Evolutionary conservation across 2,113 vertebrate species (phyloP).

Genomic region (Empidonax traillii): DNA sequence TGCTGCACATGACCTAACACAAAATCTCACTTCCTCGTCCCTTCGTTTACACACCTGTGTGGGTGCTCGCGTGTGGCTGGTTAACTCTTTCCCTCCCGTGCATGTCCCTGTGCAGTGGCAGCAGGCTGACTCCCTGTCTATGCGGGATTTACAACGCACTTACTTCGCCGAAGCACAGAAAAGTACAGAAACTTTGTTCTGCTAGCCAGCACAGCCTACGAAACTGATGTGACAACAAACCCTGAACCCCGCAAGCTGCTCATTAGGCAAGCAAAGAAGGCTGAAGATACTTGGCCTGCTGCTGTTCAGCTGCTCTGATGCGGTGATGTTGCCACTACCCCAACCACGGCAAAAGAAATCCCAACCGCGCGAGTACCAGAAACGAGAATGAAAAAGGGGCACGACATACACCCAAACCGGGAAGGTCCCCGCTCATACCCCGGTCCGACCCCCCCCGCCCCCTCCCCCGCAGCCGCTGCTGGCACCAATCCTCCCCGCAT

Average conservation of each 20-base stretch:
- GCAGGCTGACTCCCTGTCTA: background rate
- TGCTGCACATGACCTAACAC: background rate
- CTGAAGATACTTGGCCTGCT: background rate
- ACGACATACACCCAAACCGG: accelerated
- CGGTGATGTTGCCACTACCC: background rate
- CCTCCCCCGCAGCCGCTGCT: no score
- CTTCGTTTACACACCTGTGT: background rate
- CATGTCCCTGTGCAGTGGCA: background rate
- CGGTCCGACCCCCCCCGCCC: no score
- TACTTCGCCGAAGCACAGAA: background rate
- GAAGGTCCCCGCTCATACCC: accelerated
- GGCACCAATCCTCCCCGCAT: no score
- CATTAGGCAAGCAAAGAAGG: background rate
- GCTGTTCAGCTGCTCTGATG: background rate
- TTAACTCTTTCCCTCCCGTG: no score
- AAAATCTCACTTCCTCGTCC: background rate
- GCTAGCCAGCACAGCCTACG: background rate
- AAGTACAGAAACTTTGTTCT: background rate
- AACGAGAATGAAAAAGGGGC: accelerated
- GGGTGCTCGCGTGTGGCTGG: accelerated
- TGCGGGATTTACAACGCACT: background rate
- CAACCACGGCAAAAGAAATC: background rate
- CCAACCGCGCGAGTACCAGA: no score
- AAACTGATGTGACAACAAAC: background rate
- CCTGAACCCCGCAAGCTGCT: background rate